Conservation (phyloP, 2,113 vertebrate species). For the Ailuropoda melanoleuca region DNA sequence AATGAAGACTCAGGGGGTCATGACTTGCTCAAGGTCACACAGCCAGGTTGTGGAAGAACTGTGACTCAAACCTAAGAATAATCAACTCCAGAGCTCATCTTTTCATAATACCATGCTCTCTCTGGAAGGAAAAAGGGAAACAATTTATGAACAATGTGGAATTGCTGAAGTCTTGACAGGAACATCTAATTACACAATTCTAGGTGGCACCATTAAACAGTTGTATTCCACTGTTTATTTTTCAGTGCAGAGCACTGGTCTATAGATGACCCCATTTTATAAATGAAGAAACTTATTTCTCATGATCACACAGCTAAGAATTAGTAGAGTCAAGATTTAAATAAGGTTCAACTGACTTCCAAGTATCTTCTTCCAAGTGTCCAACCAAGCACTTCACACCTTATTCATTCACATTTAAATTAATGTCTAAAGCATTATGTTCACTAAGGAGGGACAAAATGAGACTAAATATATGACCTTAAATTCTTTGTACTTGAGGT, state of each 20-base stretch:
- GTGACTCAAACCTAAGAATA: neutral
- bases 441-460: neutral
- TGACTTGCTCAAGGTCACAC: neutral
- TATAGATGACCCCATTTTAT: neutral
- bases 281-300: neutral
- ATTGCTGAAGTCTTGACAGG: neutral
- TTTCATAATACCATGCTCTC: neutral
- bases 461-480: neutral
- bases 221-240: neutral
- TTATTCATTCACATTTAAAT: neutral
- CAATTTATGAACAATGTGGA: neutral
- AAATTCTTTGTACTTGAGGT: neutral
- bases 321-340: neutral
- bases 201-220: neutral
- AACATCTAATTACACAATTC: neutral
- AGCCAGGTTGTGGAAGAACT: neutral
- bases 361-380: neutral
- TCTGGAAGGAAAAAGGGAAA: neutral
- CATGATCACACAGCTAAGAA: neutral
- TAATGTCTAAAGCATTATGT: neutral
- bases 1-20: neutral
- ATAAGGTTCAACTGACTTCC: neutral
- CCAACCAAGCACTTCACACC: rapidly evolving
- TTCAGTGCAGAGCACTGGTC: neutral
- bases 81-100: neutral